phyloP scores from a whole-genome alignment of 2,113 vertebrate genomes.

The Pangasianodon gigas region DNA sequence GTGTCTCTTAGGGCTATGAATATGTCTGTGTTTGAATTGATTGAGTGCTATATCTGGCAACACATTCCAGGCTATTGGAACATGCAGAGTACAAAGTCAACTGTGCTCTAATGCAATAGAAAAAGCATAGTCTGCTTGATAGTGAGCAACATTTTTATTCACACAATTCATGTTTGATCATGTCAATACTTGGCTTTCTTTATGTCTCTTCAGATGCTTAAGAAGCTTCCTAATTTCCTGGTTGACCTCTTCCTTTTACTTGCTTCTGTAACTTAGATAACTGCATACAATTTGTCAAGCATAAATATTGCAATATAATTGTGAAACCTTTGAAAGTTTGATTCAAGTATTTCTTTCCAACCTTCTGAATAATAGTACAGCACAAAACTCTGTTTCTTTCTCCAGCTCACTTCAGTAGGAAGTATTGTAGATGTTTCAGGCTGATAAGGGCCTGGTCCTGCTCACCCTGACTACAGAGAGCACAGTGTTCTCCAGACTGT shows the following conservation, averaged over 20 bases:
- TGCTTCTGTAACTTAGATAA: background rate
- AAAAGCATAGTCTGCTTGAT: background rate
- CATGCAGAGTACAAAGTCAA: constrained; percentile 44
- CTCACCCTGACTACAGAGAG: constrained; percentile 36
- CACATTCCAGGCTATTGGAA: constrained; percentile 46
- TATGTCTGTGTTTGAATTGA: constrained; percentile 52
- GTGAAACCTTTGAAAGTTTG: background rate
- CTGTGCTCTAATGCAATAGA: constrained; percentile 32
- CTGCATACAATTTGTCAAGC: background rate
- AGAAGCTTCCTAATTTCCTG: background rate
- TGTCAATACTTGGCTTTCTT: background rate
- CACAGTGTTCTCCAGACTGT: constrained; percentile 25
- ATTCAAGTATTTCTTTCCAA: background rate
- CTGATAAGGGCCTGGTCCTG: constrained; percentile 22
- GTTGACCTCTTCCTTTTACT: background rate
- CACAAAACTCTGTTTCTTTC: background rate
- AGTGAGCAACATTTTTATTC: constrained; percentile 8
- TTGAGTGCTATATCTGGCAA: constrained; percentile 42
- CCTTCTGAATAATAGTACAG: background rate
- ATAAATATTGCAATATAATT: background rate
- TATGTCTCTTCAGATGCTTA: background rate
- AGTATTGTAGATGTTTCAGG: constrained; percentile 34
- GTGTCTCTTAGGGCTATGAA: constrained; percentile 33
- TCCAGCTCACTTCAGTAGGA: constrained; percentile 30
- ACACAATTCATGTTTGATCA: constrained; percentile 14